Conservation (phyloP, 2,113 vertebrate genomes). For the Kryptolebias marmoratus region DNA sequence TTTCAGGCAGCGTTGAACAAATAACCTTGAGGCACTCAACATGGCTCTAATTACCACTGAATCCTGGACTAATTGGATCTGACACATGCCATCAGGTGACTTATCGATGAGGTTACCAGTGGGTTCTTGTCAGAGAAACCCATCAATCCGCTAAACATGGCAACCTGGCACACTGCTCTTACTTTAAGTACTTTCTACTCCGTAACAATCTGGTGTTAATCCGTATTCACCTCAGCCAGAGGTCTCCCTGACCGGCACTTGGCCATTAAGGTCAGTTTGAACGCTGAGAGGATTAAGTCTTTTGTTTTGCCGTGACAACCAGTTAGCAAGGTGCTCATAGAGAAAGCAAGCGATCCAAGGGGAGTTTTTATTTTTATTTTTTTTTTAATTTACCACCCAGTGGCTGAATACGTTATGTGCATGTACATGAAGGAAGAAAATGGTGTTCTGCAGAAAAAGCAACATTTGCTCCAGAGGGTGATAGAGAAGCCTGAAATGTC, state of each 20-base stretch:
- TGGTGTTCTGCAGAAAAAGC: slow-evolving; percentile 35
- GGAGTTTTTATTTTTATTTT: not conserved
- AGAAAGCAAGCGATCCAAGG: slow-evolving; percentile 1
- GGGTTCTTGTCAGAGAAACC: slow-evolving; percentile 35
- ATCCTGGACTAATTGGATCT: slow-evolving; percentile 81
- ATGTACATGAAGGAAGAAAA: slow-evolving; percentile 43
- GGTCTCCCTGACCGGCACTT: slow-evolving; percentile 4
- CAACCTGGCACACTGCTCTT: slow-evolving; percentile 10
- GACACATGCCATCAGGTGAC: slow-evolving; percentile 85
- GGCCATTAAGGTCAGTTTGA: slow-evolving; percentile 27
- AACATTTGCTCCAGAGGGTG: slow-evolving; percentile 35
- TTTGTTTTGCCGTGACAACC: slow-evolving; percentile 52
- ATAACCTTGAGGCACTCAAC: slow-evolving; percentile 62
- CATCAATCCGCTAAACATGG: slow-evolving; percentile 35
- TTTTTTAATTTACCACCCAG: slow-evolving; percentile 3
- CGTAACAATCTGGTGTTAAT: slow-evolving; percentile 41
- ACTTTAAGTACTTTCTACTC: slow-evolving; percentile 25
- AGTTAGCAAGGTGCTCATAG: slow-evolving; percentile 18
- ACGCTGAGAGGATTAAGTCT: slow-evolving; percentile 60
- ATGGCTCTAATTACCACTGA: slow-evolving; percentile 75
- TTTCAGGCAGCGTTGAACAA: slow-evolving; percentile 59
- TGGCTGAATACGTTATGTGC: slow-evolving; percentile 61
- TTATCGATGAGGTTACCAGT: slow-evolving; percentile 44
- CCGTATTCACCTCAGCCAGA: slow-evolving; percentile 39
- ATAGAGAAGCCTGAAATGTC: slow-evolving; percentile 79